Conservation (phyloP, 2,113 vertebrate genomes). For the Morone saxatilis region DNA sequence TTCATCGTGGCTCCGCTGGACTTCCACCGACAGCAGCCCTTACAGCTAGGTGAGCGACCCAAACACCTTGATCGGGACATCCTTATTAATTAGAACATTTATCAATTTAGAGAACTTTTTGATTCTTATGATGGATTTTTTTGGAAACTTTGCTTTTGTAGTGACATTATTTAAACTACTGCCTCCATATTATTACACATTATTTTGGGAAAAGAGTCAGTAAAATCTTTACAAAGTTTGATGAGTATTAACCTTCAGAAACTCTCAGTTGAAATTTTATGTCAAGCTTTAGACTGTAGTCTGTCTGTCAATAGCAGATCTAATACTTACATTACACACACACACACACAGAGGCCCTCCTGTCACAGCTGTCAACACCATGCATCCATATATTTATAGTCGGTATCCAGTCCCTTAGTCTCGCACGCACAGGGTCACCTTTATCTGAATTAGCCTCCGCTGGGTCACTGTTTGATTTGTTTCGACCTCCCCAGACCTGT, state of each 20-base stretch:
- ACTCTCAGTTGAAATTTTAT: background rate
- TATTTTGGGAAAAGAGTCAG: background rate
- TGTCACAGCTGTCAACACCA: background rate
- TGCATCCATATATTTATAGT: background rate
- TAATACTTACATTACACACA: slow-evolving; percentile 35
- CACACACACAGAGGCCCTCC: slow-evolving; percentile 2
- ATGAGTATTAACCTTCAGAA: background rate
- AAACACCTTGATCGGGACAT: background rate
- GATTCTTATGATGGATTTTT: too few relatives aligned
- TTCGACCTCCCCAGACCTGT: too few relatives aligned
- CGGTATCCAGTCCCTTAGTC: background rate
- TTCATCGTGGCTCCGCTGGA: slow-evolving; percentile 93
- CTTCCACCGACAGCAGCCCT: slow-evolving; percentile 89
- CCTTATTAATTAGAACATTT: too few relatives aligned
- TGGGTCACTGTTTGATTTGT: too few relatives aligned
- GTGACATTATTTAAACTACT: background rate
- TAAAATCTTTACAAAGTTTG: background rate
- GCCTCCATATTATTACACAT: background rate
- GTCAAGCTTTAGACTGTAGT: background rate
- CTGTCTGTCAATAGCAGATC: slow-evolving; percentile 5
- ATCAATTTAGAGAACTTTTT: too few relatives aligned
- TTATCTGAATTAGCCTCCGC: too few relatives aligned
- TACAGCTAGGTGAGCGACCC: slow-evolving; percentile 87
- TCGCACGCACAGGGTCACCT: too few relatives aligned
- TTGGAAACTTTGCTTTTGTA: background rate